A percentile compares a stretch with the other conserved stretches of the same genome.
Conservation (phyloP, 2,797 vertebrate genomes). For the Apogon hyalosoma region DNA sequence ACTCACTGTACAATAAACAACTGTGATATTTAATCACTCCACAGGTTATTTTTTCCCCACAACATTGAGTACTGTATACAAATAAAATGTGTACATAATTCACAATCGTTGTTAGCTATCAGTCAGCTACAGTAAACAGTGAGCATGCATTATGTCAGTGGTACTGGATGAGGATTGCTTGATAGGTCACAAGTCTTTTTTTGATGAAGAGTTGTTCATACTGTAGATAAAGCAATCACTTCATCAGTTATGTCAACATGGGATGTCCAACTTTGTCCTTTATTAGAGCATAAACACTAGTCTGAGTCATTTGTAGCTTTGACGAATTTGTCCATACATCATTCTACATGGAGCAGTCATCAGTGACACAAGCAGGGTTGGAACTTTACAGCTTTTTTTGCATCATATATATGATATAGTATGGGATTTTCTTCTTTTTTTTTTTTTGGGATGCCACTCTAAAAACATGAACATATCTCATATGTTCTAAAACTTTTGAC, state of each 20-base stretch:
- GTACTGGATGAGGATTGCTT: slow-evolving; percentile 39
- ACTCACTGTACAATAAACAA: slow-evolving; percentile 52
- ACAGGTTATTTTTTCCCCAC: slow-evolving; percentile 69
- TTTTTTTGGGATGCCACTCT: slow-evolving; percentile 52
- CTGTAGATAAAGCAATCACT: slow-evolving; percentile 18
- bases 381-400: slow-evolving; percentile 27
- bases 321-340: slow-evolving; percentile 8
- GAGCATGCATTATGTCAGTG: slow-evolving; percentile 64
- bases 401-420: slow-evolving; percentile 12
- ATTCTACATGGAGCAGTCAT: slow-evolving; percentile 6
- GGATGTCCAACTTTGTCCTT: slow-evolving; percentile 35
- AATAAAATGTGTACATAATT: slow-evolving; percentile 70
- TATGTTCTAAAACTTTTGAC: slow-evolving; percentile 63
- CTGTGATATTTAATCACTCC: slow-evolving; percentile 71
- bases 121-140: slow-evolving; percentile 59
- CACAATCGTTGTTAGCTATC: slow-evolving; percentile 69
- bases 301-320: slow-evolving; percentile 26
- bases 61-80: slow-evolving; percentile 67
- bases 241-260: slow-evolving; percentile 26
- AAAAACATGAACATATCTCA: slow-evolving; percentile 72
- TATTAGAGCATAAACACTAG: slow-evolving; percentile 28
- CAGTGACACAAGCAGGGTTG: slow-evolving; percentile 25
- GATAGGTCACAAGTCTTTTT: slow-evolving; percentile 45
- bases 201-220: slow-evolving; percentile 11
- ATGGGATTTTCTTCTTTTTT: slow-evolving; percentile 16